phyloP scores from a whole-genome alignment of 2,797 vertebrate species.

The Ambastaia sidthimunki region DNA sequence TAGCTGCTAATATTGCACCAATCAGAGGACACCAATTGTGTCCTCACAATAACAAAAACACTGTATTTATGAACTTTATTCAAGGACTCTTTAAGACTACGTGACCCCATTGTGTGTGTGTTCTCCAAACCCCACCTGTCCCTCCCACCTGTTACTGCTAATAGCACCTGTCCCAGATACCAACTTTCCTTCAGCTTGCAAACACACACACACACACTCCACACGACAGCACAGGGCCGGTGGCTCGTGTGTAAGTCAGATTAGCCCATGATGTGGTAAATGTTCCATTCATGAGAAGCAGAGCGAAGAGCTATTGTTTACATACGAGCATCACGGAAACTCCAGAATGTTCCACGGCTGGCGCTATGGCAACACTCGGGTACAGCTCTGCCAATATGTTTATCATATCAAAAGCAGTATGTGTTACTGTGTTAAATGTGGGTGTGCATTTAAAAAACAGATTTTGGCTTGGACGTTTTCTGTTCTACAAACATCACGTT shows the following conservation, averaged over 20 bases:
- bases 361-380: conserved; percentile 25
- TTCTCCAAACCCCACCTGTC: conserved; percentile 37
- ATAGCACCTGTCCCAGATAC: conserved; percentile 54
- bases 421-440: background rate
- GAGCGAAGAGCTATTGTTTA: background rate
- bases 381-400: background rate
- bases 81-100: conserved; percentile 1
- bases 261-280: conserved; percentile 2
- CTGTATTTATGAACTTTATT: conserved; percentile 21
- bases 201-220: background rate
- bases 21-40: background rate
- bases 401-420: conserved; percentile 9
- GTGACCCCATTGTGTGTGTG: conserved; percentile 7
- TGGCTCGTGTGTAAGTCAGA: background rate
- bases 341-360: conserved; percentile 20
- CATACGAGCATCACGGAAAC: conserved; percentile 44
- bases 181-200: background rate
- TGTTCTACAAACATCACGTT: background rate
- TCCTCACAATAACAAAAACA: background rate
- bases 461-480: background rate
- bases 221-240: background rate
- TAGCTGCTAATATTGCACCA: too few relatives aligned
- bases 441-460: background rate
- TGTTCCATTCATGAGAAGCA: background rate
- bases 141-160: conserved; percentile 48